Evolutionary conservation across 1,140 invertebrate species (phyloP), one percentile per base, ranked within the genome.

Genomic region (Dreissena rostriformis): DNA sequence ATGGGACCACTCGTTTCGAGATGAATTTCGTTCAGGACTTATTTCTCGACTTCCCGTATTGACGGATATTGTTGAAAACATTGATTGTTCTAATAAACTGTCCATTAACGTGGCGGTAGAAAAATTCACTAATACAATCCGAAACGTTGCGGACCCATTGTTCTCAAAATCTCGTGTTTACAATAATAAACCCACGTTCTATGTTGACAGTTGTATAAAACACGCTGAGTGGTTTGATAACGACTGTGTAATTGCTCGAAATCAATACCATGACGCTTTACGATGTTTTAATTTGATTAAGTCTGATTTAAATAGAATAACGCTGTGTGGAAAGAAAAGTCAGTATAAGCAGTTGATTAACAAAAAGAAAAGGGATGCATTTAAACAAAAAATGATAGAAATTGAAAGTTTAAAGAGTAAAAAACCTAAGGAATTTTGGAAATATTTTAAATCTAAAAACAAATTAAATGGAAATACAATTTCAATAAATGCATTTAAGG

Each of bases 391-490:
- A 67, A 67, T 67, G 15, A 4, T n/a, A 29, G n/a, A 12, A 15
- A 71, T 39, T 19, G 68, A 71, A 49, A 29, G 17, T 14, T 6
- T 71, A 15, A 14, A 15, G 26, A 19, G 15, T 17, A 19, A 14
- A 17, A 28, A 71, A 39, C 39, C 68, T 1, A 29, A 49, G 15
- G 68, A 51, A 24, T 71, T 71, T 39, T 71, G 24, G 14, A 71
- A 71, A 49, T 71, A 39, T 17, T 51, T 71, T 71, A 71, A 49
- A 49, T 39, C 10, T 19, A 71, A 39, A 39, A 12, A 71, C 11
- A 71, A 29, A 17, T 1, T 39, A n/a, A 39, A 49, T 14, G 52
- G 22, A 0, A 51, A 49, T 71, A 71, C 52, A 49, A 49, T 24
- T 29, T n/a, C 52, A 17, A 39, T n/a, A 17, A 7, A 15, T 28